phyloP scores from a whole-genome alignment of 2,113 vertebrate species.

The Nyctereutes procyonoides region DNA sequence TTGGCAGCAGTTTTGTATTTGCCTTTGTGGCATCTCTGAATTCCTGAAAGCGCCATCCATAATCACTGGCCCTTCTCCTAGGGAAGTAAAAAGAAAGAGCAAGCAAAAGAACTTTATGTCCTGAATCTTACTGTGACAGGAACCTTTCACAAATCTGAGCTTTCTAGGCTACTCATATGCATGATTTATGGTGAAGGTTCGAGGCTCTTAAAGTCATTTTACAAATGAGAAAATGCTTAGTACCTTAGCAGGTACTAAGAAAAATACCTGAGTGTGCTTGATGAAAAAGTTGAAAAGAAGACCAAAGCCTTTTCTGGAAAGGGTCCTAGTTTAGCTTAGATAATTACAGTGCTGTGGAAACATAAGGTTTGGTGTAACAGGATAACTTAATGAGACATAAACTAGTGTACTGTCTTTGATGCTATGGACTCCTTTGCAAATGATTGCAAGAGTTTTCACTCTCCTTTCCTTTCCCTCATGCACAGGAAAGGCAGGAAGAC shows the following conservation, averaged over 20 bases:
- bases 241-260: neutral
- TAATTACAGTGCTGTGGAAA: neutral
- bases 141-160: neutral
- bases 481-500: neutral
- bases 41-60: neutral
- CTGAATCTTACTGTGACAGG: neutral
- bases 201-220: conserved; percentile 23
- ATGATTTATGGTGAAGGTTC: neutral
- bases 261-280: neutral
- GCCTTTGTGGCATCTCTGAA: neutral
- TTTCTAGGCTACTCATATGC: neutral
- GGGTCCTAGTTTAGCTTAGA: neutral
- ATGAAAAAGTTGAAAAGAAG: neutral
- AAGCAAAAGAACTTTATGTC: neutral
- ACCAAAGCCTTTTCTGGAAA: neutral
- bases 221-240: conserved; percentile 40
- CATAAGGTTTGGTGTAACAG: neutral
- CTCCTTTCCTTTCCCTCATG: neutral
- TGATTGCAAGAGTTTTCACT: neutral
- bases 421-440: neutral
- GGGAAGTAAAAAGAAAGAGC: neutral
- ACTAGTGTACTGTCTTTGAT: neutral
- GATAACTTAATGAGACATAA: neutral
- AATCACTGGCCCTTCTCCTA: neutral
- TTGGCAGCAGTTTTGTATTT: neutral